phyloP scores from a whole-genome alignment of 1,140 invertebrate species.

The Carposina sasakii region DNA sequence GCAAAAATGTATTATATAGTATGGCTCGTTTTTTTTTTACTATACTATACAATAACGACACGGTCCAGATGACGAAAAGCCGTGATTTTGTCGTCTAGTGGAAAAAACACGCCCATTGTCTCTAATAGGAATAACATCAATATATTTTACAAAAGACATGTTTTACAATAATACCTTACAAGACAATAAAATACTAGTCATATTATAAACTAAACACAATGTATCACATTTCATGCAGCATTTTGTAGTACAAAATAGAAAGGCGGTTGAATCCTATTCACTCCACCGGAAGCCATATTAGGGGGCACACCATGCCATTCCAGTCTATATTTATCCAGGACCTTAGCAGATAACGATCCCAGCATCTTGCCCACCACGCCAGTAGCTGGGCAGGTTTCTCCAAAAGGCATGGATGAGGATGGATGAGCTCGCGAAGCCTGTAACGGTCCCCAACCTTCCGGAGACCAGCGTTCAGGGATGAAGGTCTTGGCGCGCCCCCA shows the following conservation, averaged over 20 bases:
- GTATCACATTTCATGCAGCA: constrained; percentile 34
- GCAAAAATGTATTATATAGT: too few species aligned
- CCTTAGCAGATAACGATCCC: constrained; percentile 29
- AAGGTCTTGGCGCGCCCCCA: constrained; percentile 54
- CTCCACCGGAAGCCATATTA: constrained; percentile 34
- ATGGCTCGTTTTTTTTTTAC: too few species aligned
- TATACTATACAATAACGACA: too few species aligned
- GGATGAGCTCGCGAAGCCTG: constrained; percentile 45
- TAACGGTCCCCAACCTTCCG: constrained; percentile 46
- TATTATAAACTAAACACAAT: too few species aligned
- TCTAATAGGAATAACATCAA: too few species aligned
- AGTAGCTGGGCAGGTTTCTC: constrained; percentile 44
- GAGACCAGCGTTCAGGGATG: constrained; percentile 56
- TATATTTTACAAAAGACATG: too few species aligned
- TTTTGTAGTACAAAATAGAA: constrained; percentile 61
- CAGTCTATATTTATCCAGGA: constrained; percentile 50
- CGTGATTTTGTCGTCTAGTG: too few species aligned
- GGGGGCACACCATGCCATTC: constrained; percentile 59
- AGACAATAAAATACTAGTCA: too few species aligned
- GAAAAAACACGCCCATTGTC: too few species aligned
- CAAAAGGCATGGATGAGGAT: constrained; percentile 45
- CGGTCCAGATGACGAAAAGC: too few species aligned
- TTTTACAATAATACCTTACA: too few species aligned
- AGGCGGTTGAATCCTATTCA: constrained; percentile 52
- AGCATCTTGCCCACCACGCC: constrained; percentile 41